These are phyloP conservation scores for Apodemus speciosus DNA, from an alignment of 2,113 vertebrate species.

Conservation along the genomic window DNA sequence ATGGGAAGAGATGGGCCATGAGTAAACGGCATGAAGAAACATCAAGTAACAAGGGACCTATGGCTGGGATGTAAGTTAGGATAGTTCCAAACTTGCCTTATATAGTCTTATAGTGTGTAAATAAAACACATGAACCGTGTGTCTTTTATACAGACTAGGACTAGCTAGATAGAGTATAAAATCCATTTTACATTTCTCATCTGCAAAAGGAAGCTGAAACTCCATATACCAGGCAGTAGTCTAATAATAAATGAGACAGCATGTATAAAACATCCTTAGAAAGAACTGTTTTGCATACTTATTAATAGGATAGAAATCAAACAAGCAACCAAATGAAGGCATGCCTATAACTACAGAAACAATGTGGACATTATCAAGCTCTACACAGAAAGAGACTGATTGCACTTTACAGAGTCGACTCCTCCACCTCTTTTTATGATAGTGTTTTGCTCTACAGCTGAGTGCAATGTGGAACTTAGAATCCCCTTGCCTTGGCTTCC, in stretches of 20 bases:
- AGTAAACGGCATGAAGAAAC: no score
- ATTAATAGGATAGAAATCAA: constrained; percentile 11
- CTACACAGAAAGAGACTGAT: background rate
- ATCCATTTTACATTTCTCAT: background rate
- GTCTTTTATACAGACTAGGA: no score
- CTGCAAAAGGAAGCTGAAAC: background rate
- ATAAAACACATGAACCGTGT: no score
- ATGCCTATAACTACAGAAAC: background rate
- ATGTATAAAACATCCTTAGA: background rate
- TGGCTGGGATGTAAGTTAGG: no score
- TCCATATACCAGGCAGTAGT: background rate
- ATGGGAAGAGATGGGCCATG: no score
- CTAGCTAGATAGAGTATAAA: no score
- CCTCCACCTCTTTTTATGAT: background rate
- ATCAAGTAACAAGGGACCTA: no score
- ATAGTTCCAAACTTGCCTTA: no score
- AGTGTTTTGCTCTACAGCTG: background rate
- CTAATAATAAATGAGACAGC: background rate
- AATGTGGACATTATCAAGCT: background rate
- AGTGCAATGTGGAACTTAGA: background rate
- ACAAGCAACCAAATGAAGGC: background rate
- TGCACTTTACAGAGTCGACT: background rate
- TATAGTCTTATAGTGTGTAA: no score
- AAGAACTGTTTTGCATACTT: background rate
- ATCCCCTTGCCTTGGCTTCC: background rate